Conservation (phyloP, 2,888 invertebrate genomes). For the Camponotus fellah region DNA sequence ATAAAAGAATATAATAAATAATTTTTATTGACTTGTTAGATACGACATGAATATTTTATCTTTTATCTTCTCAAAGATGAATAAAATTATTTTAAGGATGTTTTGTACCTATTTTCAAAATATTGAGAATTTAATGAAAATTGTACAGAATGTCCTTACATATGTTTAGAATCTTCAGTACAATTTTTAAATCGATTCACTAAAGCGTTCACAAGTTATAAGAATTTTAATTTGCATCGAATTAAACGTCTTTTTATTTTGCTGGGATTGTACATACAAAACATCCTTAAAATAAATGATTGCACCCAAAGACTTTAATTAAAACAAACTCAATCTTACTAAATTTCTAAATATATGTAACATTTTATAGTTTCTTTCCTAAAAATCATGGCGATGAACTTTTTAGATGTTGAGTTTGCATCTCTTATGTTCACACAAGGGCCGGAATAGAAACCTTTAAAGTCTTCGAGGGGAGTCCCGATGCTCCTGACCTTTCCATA, state of each 20-base stretch:
- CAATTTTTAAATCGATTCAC: no score
- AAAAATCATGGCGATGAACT: neutral
- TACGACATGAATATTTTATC: no score
- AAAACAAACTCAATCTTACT: neutral
- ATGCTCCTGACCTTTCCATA: slow-evolving; percentile 35
- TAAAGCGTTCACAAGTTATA: no score
- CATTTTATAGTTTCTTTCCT: neutral
- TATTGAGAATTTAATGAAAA: no score
- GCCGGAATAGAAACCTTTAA: slow-evolving; percentile 35
- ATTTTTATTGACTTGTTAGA: no score
- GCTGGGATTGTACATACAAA: no score
- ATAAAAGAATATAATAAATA: neutral
- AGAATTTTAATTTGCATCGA: no score
- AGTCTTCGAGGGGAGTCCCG: slow-evolving; percentile 31
- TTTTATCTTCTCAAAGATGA: no score
- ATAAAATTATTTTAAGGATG: neutral
- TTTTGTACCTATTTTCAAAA: no score
- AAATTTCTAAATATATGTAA: neutral
- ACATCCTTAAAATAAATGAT: neutral
- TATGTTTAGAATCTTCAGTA: no score
- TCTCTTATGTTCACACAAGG: slow-evolving; percentile 20
- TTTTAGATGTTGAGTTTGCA: neutral
- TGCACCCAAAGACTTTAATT: neutral
- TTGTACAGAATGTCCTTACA: no score
- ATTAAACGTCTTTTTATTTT: no score